Percentiles rank a stretch among this genome's conserved stretches.
Evolutionary conservation across 2,888 invertebrate genomes (phyloP).

Genomic region (Polydrusus cervinus): DNA sequence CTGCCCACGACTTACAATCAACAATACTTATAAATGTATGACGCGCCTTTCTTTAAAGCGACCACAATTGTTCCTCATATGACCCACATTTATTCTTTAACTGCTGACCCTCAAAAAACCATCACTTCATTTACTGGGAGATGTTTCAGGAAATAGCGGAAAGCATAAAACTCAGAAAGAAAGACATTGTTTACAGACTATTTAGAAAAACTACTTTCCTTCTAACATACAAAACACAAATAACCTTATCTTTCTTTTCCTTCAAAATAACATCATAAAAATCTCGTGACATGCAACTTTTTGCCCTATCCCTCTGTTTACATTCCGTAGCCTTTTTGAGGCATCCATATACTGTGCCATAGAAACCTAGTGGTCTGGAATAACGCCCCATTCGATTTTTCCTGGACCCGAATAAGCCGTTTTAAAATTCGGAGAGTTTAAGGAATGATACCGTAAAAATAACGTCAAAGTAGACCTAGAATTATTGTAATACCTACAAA

Average conservation of each 20-base stretch:
- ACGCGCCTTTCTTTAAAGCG: no score
- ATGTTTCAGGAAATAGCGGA: background rate
- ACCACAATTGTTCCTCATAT: no score
- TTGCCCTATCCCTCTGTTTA: constrained; percentile 45
- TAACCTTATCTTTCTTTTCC: constrained; percentile 25
- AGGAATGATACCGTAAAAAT: background rate
- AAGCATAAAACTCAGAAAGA: background rate
- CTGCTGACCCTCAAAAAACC: no score
- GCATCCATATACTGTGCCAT: constrained; percentile 48
- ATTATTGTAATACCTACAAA: background rate
- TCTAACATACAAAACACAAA: constrained; percentile 23
- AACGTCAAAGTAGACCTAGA: background rate
- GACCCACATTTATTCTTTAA: no score
- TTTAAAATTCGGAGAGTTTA: constrained; percentile 40
- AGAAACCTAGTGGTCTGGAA: constrained; percentile 52
- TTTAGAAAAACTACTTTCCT: constrained; percentile 21
- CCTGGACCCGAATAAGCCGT: constrained; percentile 50
- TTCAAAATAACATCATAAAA: constrained; percentile 31
- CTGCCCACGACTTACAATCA: no score
- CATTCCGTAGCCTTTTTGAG: constrained; percentile 44
- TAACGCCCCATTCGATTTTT: constrained; percentile 53
- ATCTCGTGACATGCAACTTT: constrained; percentile 47
- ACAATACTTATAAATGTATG: no score
- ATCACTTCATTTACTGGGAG: background rate
- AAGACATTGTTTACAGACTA: constrained; percentile 16